These are phyloP conservation scores for Mermis nigrescens DNA, from an alignment of 2,888 invertebrate species.

Conservation along the genomic window DNA sequence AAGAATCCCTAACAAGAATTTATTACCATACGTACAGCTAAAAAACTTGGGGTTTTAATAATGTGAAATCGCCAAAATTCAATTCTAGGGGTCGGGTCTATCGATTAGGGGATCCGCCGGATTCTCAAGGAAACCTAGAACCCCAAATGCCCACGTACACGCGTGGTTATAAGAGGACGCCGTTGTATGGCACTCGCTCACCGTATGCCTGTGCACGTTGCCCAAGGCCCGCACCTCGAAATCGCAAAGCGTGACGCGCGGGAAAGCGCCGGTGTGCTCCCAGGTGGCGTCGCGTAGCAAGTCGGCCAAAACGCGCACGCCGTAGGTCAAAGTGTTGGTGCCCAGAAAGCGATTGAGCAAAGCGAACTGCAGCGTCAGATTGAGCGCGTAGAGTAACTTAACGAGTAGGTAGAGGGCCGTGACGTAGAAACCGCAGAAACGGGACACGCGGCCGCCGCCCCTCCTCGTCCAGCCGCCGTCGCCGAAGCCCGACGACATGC, in stretches of 20 bases:
- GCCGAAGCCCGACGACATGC: not conserved
- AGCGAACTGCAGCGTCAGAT: slow-evolving; percentile 30
- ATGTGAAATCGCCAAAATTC: too few relatives aligned
- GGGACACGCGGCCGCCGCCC: slow-evolving; percentile 14
- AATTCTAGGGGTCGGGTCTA: too few relatives aligned
- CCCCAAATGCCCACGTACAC: too few relatives aligned
- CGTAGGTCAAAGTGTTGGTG: slow-evolving; percentile 28
- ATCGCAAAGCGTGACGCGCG: slow-evolving; percentile 30
- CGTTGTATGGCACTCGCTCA: slow-evolving; percentile 18
- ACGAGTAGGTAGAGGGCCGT: slow-evolving; percentile 31
- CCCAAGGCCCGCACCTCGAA: slow-evolving; percentile 23
- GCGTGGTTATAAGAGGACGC: too few relatives aligned
- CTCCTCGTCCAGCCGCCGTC: too few relatives aligned
- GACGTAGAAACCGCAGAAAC: slow-evolving; percentile 32
- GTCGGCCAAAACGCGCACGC: slow-evolving; percentile 28
- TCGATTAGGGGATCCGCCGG: too few relatives aligned
- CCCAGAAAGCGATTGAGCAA: slow-evolving; percentile 29
- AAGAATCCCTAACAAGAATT: too few relatives aligned
- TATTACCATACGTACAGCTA: too few relatives aligned
- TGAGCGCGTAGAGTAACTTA: slow-evolving; percentile 29
- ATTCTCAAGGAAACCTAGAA: too few relatives aligned
- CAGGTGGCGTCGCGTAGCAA: slow-evolving; percentile 30
- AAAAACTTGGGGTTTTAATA: too few relatives aligned
- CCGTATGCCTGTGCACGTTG: slow-evolving; percentile 24
- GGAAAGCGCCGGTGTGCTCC: slow-evolving; percentile 33